Conservation (phyloP, 2,888 invertebrate genomes). For the Pyrochroa serraticornis region DNA sequence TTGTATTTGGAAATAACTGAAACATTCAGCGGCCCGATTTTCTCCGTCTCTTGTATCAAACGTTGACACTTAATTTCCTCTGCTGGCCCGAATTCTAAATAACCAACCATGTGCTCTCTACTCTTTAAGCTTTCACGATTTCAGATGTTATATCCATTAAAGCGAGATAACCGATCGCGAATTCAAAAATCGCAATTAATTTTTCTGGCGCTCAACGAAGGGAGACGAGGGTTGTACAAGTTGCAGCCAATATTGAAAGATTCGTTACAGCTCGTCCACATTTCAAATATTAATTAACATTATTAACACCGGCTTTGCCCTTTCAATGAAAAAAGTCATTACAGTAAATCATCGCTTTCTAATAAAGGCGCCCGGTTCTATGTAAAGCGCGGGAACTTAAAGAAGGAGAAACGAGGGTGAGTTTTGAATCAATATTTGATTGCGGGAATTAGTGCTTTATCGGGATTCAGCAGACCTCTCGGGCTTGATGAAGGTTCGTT, state of each 20-base stretch:
- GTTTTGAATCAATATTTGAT: constrained; percentile 62
- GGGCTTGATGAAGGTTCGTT: constrained; percentile 59
- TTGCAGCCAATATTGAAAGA: constrained; percentile 47
- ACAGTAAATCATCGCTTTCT: constrained; percentile 67
- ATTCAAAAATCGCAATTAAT: constrained; percentile 18
- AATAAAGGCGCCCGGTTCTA: constrained; percentile 59
- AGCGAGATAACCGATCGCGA: constrained; percentile 19
- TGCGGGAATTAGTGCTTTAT: constrained; percentile 61
- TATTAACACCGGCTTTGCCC: constrained; percentile 64
- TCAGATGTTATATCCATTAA: constrained; percentile 29
- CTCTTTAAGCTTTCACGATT: constrained; percentile 29
- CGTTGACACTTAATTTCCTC: constrained; percentile 51
- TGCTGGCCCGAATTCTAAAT: constrained; percentile 48
- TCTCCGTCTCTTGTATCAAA: constrained; percentile 48
- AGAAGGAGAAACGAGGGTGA: constrained; percentile 54
- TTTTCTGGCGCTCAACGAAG: constrained; percentile 14
- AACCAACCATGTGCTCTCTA: constrained; percentile 38
- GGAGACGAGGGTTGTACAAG: constrained; percentile 30
- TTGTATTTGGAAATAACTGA: constrained; percentile 43
- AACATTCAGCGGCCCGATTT: constrained; percentile 41
- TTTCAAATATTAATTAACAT: constrained; percentile 68
- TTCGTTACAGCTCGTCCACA: constrained; percentile 57
- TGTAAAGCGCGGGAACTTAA: constrained; percentile 53
- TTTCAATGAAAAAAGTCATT: constrained; percentile 61
- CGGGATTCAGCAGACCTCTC: constrained; percentile 60